phyloP scores from a whole-genome alignment of 2,797 vertebrate genomes.

The Muscicapa comitata region DNA sequence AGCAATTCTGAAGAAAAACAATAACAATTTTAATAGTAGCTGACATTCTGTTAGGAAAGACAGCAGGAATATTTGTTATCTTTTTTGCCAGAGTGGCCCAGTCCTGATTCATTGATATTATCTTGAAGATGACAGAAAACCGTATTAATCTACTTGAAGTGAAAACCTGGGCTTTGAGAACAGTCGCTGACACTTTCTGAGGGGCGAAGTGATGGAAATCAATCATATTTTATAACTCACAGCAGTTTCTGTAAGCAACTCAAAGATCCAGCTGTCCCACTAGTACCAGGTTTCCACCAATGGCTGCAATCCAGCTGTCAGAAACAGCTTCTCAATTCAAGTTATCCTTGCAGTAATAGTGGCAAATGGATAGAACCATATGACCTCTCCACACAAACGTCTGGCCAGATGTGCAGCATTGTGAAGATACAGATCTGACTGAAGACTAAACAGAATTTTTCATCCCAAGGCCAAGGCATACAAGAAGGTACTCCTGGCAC shows the following conservation, averaged over 20 bases:
- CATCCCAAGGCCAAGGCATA: background rate
- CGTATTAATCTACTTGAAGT: constrained; percentile 32
- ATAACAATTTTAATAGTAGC: background rate
- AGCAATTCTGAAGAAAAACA: constrained; percentile 24
- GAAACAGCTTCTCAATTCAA: background rate
- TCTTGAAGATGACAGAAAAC: constrained; percentile 34
- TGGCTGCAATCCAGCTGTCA: background rate
- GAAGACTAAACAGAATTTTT: background rate
- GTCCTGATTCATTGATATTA: constrained; percentile 40
- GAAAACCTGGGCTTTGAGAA: constrained; percentile 25
- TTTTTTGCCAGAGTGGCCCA: constrained; percentile 12
- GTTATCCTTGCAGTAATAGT: background rate
- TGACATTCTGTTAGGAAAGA: constrained; percentile 15
- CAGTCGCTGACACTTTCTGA: background rate
- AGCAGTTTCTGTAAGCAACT: background rate
- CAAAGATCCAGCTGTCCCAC: background rate
- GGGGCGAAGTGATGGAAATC: constrained; percentile 12
- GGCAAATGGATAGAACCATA: background rate
- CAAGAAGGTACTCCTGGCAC: background rate
- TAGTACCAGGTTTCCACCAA: background rate
- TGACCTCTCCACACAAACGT: background rate
- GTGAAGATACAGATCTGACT: background rate
- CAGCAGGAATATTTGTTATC: constrained; percentile 2
- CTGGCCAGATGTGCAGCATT: background rate
- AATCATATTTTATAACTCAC: constrained; percentile 5